Percentiles rank a stretch among this genome's conserved stretches.
phyloP scores from a whole-genome alignment of 2,888 invertebrate species.

The Slavum lentiscoides region DNA sequence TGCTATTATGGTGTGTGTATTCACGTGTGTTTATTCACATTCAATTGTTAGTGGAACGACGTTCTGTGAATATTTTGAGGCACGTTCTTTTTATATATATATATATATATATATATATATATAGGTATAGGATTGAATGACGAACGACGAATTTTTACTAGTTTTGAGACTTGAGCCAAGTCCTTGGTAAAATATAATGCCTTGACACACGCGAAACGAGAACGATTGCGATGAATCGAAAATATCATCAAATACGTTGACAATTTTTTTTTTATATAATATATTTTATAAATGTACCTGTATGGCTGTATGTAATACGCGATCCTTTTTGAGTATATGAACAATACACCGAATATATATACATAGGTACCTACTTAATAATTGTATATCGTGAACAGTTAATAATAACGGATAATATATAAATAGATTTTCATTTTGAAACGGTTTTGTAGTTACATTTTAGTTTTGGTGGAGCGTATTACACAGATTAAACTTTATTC shows the following conservation, averaged over 20 bases:
- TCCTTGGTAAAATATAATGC: conserved; percentile 17
- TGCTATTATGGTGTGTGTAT: too few species aligned
- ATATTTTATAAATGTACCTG: background rate
- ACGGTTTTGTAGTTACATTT: background rate
- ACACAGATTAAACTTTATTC: background rate
- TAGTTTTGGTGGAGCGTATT: background rate
- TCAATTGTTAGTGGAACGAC: conserved; percentile 30
- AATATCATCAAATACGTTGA: background rate
- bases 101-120: too few species aligned
- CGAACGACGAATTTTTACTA: conserved; percentile 17
- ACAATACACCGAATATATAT: too few species aligned
- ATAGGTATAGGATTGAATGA: background rate
- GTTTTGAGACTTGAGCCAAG: conserved; percentile 23
- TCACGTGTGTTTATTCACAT: conserved; percentile 4
- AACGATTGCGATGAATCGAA: conserved; percentile 10
- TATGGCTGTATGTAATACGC: too few species aligned
- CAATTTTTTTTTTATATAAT: background rate
- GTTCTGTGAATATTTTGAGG: conserved; percentile 24
- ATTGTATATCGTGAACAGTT: too few species aligned
- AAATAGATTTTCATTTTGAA: too few species aligned
- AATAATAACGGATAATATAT: too few species aligned
- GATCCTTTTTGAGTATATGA: too few species aligned
- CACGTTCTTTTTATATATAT: too few species aligned
- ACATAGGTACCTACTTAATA: too few species aligned
- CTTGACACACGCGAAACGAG: conserved; percentile 25